phyloP scores from a whole-genome alignment of 2,888 invertebrate species.

The Epinotia bilunana region DNA sequence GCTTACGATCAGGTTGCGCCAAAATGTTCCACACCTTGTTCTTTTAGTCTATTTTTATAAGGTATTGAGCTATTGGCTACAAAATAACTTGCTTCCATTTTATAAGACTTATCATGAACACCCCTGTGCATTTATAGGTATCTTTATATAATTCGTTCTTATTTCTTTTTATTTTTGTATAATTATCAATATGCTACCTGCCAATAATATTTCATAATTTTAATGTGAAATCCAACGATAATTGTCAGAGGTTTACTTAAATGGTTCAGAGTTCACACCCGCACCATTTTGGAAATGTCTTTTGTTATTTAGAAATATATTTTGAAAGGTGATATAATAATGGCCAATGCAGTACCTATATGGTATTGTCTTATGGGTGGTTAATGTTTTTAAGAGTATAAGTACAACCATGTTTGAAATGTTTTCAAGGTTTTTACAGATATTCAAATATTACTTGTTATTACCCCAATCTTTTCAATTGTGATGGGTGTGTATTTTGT shows the following conservation, averaged over 20 bases:
- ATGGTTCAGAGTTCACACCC: neutral
- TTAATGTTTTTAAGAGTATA: neutral
- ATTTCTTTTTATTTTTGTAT: neutral
- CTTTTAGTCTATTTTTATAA: neutral
- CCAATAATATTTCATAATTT: neutral
- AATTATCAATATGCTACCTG: neutral
- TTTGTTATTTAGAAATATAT: neutral
- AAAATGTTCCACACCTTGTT: neutral
- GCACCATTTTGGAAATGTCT: neutral
- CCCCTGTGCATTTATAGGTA: neutral
- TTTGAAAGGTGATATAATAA: neutral
- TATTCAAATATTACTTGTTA: slow-evolving; percentile 4
- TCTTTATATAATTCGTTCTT: neutral
- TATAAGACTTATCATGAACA: neutral
- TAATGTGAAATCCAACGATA: neutral
- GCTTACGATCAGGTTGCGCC: too few relatives aligned
- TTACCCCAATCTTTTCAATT: neutral
- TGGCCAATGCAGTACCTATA: neutral
- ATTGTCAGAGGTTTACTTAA: neutral
- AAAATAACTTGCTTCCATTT: neutral
- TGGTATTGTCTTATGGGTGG: neutral
- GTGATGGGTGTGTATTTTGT: slow-evolving; percentile 12
- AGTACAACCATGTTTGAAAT: slow-evolving; percentile 20
- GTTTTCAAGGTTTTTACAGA: neutral
- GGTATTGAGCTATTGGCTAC: neutral